These are phyloP conservation scores for Cryptocephalus moraei DNA, from an alignment of 2,888 invertebrate genomes.

Conservation along the genomic window DNA sequence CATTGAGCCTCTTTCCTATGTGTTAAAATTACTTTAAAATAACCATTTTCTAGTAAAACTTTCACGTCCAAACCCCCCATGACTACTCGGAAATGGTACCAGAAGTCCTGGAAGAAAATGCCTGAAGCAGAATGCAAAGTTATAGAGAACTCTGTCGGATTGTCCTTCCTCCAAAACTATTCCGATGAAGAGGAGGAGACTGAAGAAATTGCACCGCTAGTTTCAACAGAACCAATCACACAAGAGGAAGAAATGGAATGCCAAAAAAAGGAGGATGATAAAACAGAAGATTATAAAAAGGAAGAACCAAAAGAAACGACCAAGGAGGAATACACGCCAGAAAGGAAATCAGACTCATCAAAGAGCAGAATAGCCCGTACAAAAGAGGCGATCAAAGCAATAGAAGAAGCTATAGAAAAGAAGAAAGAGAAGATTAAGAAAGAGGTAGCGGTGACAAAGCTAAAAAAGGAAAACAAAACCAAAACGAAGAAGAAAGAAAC, in stretches of 20 bases:
- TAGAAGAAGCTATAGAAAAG: background rate
- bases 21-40: too few relatives aligned
- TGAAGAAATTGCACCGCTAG: constrained; percentile 5
- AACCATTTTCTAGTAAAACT: too few relatives aligned
- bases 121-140: constrained; percentile 25
- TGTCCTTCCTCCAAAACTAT: constrained; percentile 33
- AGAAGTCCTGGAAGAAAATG: constrained; percentile 23
- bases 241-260: constrained; percentile 5
- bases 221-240: background rate
- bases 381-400: background rate
- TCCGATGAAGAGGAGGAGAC: constrained; percentile 30
- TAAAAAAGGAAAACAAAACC: background rate
- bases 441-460: background rate
- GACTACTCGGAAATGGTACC: constrained; percentile 25
- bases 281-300: background rate
- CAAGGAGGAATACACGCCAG: background rate
- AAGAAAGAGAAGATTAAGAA: constrained; percentile 2
- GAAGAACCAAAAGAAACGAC: background rate
- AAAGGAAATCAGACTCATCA: background rate
- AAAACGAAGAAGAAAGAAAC: constrained; percentile 1
- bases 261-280: constrained; percentile 2
- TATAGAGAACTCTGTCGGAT: constrained; percentile 30
- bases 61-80: constrained; percentile 1
- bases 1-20: too few relatives aligned
- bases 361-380: background rate